Percentiles rank a stretch among this genome's conserved stretches.
Evolutionary conservation across 37 sponge, comb jelly and placozoan genomes (phyloP).

Genomic region (Hexactinellida sp.): DNA sequence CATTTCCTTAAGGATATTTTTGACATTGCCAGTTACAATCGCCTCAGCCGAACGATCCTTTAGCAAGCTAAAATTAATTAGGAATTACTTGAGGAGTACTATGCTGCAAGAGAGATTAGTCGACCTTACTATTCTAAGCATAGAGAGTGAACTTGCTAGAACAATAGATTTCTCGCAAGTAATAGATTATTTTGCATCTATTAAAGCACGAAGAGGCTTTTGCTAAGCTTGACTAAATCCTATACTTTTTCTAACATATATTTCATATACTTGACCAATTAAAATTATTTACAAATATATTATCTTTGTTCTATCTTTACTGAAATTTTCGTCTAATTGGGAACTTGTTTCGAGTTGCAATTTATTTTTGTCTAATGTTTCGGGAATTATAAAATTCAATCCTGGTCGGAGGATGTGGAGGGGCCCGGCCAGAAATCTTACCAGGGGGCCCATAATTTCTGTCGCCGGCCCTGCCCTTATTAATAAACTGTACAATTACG

Average conservation of each 20-base stretch:
- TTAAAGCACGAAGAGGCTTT: slow-evolving; percentile 11
- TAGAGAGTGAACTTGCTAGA: slow-evolving; percentile 17
- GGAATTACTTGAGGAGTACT: not conserved
- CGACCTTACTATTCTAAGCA: not conserved
- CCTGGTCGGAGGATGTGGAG: not conserved
- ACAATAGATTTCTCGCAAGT: slow-evolving; percentile 4
- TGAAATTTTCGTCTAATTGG: not conserved
- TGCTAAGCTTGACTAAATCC: not conserved
- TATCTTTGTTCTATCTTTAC: not conserved
- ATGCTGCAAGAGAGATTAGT: not conserved
- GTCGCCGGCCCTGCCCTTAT: not conserved
- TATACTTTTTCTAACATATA: not conserved
- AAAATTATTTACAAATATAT: not conserved
- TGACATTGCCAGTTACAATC: not conserved
- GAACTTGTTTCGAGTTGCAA: not conserved
- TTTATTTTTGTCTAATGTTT: not conserved
- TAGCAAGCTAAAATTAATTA: slow-evolving; percentile 13
- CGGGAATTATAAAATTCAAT: not conserved
- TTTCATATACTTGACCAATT: not conserved
- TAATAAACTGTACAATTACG: too few relatives aligned
- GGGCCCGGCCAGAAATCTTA: slow-evolving; percentile 13
- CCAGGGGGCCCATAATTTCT: slow-evolving; percentile 11
- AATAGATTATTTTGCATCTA: slow-evolving; percentile 5
- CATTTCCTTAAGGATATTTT: slow-evolving; percentile 18
- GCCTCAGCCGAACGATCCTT: slow-evolving; percentile 12